Evolutionary conservation across 1,140 invertebrate genomes (phyloP).

Genomic region (Bombus haemorrhoidalis): DNA sequence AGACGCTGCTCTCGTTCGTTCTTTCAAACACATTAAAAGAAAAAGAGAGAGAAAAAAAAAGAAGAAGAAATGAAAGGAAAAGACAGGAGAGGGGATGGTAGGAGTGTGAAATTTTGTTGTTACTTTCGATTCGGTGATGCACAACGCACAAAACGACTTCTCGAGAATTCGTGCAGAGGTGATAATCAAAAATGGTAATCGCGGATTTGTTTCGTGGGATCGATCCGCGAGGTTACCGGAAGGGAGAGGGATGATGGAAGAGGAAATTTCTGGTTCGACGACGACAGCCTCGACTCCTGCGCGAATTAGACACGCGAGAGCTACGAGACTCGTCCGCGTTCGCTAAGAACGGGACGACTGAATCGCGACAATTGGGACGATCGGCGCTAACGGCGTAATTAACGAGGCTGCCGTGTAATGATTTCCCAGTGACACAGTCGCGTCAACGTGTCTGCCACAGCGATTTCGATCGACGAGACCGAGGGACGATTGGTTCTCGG

Average conservation of each 20-base stretch:
- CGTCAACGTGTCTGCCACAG: slow-evolving; percentile 55
- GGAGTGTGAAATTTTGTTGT: not conserved
- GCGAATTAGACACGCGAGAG: slow-evolving; percentile 11
- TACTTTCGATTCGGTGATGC: slow-evolving; percentile 14
- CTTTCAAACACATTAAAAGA: not conserved
- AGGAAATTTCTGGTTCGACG: slow-evolving; percentile 4
- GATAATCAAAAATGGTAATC: too few species aligned
- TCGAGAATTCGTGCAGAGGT: too few species aligned
- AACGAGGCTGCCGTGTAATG: slow-evolving; percentile 51
- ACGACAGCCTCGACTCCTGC: slow-evolving; percentile 17
- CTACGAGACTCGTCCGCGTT: slow-evolving; percentile 33
- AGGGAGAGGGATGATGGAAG: not conserved
- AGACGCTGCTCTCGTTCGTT: not conserved
- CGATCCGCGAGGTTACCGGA: not conserved
- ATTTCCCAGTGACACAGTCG: slow-evolving; percentile 56
- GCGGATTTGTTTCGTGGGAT: not conserved
- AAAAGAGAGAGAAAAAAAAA: fast-evolving
- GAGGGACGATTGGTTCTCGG: not conserved
- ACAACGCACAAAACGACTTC: slow-evolving; percentile 17
- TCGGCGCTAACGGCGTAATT: slow-evolving; percentile 57
- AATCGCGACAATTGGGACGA: slow-evolving; percentile 55
- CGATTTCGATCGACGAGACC: slow-evolving; percentile 20
- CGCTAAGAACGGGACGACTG: slow-evolving; percentile 33
- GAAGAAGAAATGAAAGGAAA: not conserved
- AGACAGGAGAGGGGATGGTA: too few species aligned